Evolutionary conservation across 2,797 vertebrate genomes (phyloP).

Genomic region (Pipistrellus pygmaeus): DNA sequence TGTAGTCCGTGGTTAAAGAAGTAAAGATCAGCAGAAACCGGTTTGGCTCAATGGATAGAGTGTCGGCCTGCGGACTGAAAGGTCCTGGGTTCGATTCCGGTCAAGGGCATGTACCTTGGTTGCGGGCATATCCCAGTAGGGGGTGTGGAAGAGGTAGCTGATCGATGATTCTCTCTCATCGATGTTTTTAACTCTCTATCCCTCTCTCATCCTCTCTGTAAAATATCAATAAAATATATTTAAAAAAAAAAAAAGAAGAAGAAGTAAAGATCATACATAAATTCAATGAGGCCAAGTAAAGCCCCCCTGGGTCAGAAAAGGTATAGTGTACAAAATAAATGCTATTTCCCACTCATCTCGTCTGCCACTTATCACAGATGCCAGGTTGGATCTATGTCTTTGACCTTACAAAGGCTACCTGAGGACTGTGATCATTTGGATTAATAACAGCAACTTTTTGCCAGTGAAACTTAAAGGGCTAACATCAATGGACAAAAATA

Average conservation of each 20-base stretch:
- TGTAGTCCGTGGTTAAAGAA: slow-evolving; percentile 24
- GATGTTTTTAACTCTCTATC: too few species aligned
- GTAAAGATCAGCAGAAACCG: neutral
- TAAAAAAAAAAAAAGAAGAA: too few species aligned
- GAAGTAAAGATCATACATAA: neutral
- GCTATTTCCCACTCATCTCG: neutral
- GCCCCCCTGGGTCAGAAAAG: neutral
- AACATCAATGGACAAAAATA: neutral
- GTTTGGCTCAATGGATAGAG: too few species aligned
- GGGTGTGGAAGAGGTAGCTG: too few species aligned
- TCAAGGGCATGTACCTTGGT: too few species aligned
- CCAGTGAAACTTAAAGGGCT: neutral
- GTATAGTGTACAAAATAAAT: neutral
- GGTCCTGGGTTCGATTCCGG: too few species aligned
- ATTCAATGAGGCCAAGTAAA: slow-evolving; percentile 5
- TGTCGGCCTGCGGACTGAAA: too few species aligned
- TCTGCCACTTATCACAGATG: neutral
- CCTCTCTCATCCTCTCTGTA: too few species aligned
- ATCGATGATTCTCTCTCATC: too few species aligned
- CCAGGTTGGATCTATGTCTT: neutral
- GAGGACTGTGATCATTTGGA: neutral
- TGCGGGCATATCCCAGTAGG: too few species aligned
- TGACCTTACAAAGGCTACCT: neutral
- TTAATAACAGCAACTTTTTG: neutral
- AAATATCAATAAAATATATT: too few species aligned